Evolutionary conservation across 2,888 invertebrate species (phyloP), one percentile per base, ranked within the genome.

Genomic region (Melieria omissa): DNA sequence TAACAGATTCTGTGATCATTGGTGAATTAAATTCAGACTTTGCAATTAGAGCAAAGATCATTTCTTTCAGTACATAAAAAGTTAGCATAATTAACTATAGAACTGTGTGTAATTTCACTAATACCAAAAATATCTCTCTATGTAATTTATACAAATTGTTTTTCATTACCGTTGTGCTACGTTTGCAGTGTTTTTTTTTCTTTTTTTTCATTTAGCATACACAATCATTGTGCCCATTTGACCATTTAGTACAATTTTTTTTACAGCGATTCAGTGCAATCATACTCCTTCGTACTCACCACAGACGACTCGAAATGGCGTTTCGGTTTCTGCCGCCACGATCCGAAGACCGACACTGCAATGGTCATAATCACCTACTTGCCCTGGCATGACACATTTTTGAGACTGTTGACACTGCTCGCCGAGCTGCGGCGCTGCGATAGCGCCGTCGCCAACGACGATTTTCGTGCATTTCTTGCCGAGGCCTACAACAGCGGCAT

Each of bases 351-450:
- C 42, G 92, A 95, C 84, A 94, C 95, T 29, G 95, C 97, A 73
- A 88, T 95, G 85, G 93, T 96, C 62, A 88, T 96, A 78, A 89
- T 94, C 78, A 98, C 98, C 83, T 95, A 93, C 86, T 89, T 98
- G 82, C 98, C 98, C 79, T 99, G 98, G 98, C 97, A 97, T 86
- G 97, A 97, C 88, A 93, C 94, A 82, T 98, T 99, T 89, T 96
- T 87, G 14, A 83, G 83, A 75, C 78, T 87, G 55, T 72, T 87
- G 60, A 78, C 82, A 46, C 82, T 87, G 41, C 76, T 87, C 44
- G 83, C 82, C 44, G 86, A 86, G 67, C 73, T 87, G n/a, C 81
- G 83, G 63, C 81, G 84, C 29, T 80, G 78, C 4, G 80, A 82
- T 77, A 75, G 65, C 45, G 82, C 45, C 29, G 55, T 54, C 47